These are phyloP conservation scores for Chromoteleia sp. DNA, from an alignment of 2,888 invertebrate genomes.

Conservation along the genomic window DNA sequence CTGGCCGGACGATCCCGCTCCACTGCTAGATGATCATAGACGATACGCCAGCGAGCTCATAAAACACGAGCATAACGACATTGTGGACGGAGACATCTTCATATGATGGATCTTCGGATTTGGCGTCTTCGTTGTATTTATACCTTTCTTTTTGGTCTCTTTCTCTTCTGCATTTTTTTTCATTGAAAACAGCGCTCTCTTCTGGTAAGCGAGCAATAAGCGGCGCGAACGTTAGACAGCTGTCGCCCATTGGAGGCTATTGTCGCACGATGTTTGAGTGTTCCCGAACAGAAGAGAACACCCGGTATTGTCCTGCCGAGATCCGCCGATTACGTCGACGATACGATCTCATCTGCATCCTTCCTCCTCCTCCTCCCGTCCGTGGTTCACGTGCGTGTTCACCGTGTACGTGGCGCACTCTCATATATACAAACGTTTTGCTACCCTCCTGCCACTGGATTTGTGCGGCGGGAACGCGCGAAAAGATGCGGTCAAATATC, in stretches of 20 bases:
- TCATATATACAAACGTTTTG: slow-evolving; percentile 43
- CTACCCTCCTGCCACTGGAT: slow-evolving; percentile 42
- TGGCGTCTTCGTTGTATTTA: slow-evolving; percentile 38
- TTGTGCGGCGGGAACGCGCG: slow-evolving; percentile 54
- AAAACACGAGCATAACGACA: slow-evolving; percentile 53
- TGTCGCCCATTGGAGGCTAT: slow-evolving; percentile 83
- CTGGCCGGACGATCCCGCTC: not conserved
- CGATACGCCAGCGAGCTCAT: slow-evolving; percentile 41
- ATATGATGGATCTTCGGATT: slow-evolving; percentile 47
- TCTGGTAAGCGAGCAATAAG: slow-evolving; percentile 59
- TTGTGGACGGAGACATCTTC: slow-evolving; percentile 57
- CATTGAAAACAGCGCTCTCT: slow-evolving; percentile 66
- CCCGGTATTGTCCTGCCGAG: slow-evolving; percentile 83
- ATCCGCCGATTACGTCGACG: slow-evolving; percentile 82
- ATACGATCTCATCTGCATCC: slow-evolving; percentile 84
- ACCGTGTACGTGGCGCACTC: slow-evolving; percentile 23
- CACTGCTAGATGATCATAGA: slow-evolving; percentile 5
- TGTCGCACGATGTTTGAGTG: slow-evolving; percentile 83
- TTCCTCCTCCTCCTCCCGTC: slow-evolving; percentile 64
- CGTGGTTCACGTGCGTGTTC: slow-evolving; percentile 42
- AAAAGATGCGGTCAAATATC: slow-evolving; percentile 62
- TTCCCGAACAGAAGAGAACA: slow-evolving; percentile 82
- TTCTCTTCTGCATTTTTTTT: slow-evolving; percentile 65
- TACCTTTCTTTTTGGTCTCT: slow-evolving; percentile 17
- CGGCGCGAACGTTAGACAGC: slow-evolving; percentile 81